Conservation (phyloP, 2,113 vertebrate genomes). For the Podilymbus podiceps region DNA sequence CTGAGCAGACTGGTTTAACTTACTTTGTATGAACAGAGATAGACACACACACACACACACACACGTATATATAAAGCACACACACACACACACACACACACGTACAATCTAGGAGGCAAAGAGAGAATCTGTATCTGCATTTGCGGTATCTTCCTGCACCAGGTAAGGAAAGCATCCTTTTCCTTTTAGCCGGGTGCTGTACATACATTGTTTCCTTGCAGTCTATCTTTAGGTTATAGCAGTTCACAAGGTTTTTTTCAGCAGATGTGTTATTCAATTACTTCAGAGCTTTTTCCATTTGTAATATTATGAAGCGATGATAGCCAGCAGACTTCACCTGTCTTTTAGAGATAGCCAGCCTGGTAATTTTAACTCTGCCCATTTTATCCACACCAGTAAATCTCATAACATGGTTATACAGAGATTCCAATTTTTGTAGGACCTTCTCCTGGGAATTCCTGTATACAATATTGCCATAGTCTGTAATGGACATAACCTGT, state of each 20-base stretch:
- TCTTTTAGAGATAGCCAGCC: conserved; percentile 70
- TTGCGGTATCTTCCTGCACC: conserved; percentile 13
- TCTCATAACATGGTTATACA: conserved; percentile 73
- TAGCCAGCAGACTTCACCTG: conserved; percentile 72
- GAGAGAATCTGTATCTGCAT: conserved; percentile 5
- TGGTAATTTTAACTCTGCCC: conserved; percentile 72
- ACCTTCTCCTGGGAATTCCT: conserved; percentile 62
- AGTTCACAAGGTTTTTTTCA: conserved; percentile 62
- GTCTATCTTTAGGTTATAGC: conserved; percentile 53
- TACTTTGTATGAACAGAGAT: background rate
- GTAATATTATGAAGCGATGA: conserved; percentile 65
- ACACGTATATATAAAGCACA: background rate
- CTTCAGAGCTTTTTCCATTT: conserved; percentile 72
- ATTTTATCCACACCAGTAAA: conserved; percentile 72
- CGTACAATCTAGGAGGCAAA: background rate
- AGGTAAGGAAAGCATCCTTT: conserved; percentile 37
- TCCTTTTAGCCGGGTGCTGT: conserved; percentile 5
- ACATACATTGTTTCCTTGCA: conserved; percentile 49
- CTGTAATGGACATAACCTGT: conserved; percentile 71
- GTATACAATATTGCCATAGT: conserved; percentile 70
- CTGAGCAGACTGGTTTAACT: background rate
- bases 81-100: background rate
- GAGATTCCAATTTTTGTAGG: conserved; percentile 70
- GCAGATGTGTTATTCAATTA: conserved; percentile 73
- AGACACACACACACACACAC: background rate